Percentiles rank a stretch among this genome's conserved stretches.
These are phyloP conservation scores for Drosophila lacteicornis DNA, from an alignment of 1,140 invertebrate genomes.

Conservation along the genomic window DNA sequence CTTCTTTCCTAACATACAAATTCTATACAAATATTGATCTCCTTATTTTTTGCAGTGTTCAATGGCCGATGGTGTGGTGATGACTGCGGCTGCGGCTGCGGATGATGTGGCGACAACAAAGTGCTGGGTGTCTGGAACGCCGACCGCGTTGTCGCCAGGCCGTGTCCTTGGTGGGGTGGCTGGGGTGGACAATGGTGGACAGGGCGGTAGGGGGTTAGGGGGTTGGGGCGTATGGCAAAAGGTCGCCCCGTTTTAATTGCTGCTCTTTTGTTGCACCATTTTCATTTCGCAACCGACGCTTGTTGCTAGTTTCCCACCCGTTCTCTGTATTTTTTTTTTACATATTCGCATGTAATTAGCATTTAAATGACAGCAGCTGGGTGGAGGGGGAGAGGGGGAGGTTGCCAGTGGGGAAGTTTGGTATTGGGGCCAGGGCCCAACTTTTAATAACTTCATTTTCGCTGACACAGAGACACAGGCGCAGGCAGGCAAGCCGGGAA, in stretches of 20 bases:
- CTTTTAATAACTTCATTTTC: constrained; percentile 67
- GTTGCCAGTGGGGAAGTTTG: constrained; percentile 18
- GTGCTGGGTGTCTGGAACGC: constrained; percentile 48
- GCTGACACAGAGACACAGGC: neutral
- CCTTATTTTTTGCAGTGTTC: neutral
- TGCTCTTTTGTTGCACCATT: constrained; percentile 52
- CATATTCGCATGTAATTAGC: constrained; percentile 63
- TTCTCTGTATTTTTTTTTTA: constrained; percentile 9
- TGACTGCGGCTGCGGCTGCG: neutral
- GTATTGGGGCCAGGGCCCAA: constrained; percentile 39
- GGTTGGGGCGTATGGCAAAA: neutral
- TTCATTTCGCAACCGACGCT: constrained; percentile 20
- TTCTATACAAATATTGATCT: too few relatives aligned
- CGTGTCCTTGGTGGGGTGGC: constrained; percentile 23
- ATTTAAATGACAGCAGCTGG: constrained; percentile 56
- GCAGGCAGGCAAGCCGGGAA: constrained; percentile 5
- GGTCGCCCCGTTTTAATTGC: constrained; percentile 48
- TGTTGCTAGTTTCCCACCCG: constrained; percentile 12
- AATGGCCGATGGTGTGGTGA: neutral
- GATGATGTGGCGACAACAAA: constrained; percentile 38
- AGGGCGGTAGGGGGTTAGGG: neutral
- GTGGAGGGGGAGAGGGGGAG: neutral
- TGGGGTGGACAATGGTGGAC: neutral
- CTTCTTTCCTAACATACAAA: too few relatives aligned
- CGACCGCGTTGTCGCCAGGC: constrained; percentile 49